Conservation (phyloP, 2,888 invertebrate species). For the Allacma fusca region DNA sequence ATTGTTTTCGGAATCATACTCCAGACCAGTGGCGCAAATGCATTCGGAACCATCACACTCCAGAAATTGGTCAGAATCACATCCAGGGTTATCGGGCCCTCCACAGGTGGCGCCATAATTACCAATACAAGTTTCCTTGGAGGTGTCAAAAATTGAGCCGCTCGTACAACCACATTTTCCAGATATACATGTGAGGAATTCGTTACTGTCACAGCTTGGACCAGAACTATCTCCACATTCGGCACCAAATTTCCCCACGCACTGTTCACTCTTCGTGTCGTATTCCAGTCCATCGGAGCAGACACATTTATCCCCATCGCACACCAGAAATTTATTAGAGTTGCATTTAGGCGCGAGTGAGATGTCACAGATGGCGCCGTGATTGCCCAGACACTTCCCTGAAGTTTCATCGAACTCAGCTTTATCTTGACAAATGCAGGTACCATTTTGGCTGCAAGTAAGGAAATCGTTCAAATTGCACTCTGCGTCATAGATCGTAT, state of each 20-base stretch:
- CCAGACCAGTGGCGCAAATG: too few species aligned
- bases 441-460: too few species aligned
- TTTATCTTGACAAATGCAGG: slow-evolving; percentile 1
- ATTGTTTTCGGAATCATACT: too few species aligned
- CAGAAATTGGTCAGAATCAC: neutral
- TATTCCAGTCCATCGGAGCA: neutral
- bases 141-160: neutral
- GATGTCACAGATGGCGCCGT: neutral
- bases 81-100: neutral
- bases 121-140: neutral
- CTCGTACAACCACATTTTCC: neutral
- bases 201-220: neutral
- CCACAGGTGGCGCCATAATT: neutral
- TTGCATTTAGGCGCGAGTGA: too few species aligned
- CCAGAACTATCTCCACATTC: neutral
- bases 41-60: neutral
- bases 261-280: neutral
- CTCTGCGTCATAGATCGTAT: too few species aligned
- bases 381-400: neutral
- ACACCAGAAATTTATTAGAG: neutral
- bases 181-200: neutral
- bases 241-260: neutral
- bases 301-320: neutral
- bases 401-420: neutral
- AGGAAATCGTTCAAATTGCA: too few species aligned